Evolutionary conservation across 2,888 invertebrate genomes (phyloP).

Genomic region (Dryobota labecula): DNA sequence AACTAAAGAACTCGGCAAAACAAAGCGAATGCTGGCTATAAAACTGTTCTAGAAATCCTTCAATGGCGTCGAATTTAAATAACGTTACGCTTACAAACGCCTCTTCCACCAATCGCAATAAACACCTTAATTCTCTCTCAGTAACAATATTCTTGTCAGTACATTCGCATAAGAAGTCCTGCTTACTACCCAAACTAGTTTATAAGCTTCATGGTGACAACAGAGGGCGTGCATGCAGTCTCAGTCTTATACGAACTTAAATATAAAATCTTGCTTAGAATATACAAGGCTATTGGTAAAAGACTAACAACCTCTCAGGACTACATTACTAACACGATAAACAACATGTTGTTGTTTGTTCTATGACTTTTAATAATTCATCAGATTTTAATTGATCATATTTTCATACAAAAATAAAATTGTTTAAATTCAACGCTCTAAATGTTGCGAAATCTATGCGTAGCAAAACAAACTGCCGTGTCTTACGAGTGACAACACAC

Average conservation of each 20-base stretch:
- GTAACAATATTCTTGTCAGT: slow-evolving; percentile 65
- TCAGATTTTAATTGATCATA: too few species aligned
- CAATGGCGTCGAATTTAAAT: slow-evolving; percentile 2
- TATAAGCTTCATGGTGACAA: slow-evolving; percentile 39
- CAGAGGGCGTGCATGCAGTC: slow-evolving; percentile 67
- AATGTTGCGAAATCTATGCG: too few species aligned
- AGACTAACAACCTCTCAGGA: too few species aligned
- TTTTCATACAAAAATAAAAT: too few species aligned
- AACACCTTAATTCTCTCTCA: slow-evolving; percentile 57
- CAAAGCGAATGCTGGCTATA: neutral
- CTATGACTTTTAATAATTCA: too few species aligned
- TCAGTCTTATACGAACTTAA: slow-evolving; percentile 77
- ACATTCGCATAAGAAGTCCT: slow-evolving; percentile 60
- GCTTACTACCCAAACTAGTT: slow-evolving; percentile 50
- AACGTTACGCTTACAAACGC: slow-evolving; percentile 51
- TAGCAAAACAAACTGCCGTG: too few species aligned
- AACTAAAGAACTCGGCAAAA: slow-evolving; percentile 9
- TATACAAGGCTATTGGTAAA: too few species aligned
- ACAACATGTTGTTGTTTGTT: too few species aligned
- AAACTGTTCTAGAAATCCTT: neutral
- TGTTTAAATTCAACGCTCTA: too few species aligned
- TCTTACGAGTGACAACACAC: too few species aligned
- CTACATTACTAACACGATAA: too few species aligned
- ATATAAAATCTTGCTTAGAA: slow-evolving; percentile 68
- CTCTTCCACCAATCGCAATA: slow-evolving; percentile 39